Evolutionary conservation across 2,888 invertebrate species (phyloP), one percentile per base, ranked within the genome.

Genomic region (Tetramorium bicarinatum): DNA sequence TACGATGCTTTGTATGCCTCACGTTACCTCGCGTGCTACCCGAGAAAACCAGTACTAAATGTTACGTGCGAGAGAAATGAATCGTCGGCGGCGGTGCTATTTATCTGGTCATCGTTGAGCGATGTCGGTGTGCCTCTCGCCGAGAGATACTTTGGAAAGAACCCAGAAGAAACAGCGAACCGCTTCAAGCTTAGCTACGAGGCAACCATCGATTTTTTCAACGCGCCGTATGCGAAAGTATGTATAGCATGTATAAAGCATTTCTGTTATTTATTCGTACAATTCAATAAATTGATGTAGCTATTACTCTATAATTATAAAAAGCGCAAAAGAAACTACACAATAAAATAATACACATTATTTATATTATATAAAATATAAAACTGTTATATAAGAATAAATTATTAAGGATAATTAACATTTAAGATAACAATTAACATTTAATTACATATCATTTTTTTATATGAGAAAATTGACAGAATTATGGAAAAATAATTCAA

Each of bases 121-220:
- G 38, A 80, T 38, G 56, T 44, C 61, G 49, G 77, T 71, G 71
- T 61, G 1, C n/a, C 29, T 75, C 18, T 62, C n/a, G 47, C 79
- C 61, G 67, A 79, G 38, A 61, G 38, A 59, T 71, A 56, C 29
- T 69, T 69, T n/a, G 21, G 18, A 3, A 25, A 49, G 11, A 44
- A 49, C 38, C 18, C 13, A 52, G 21, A 59, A 71, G 34, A 79
- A 79, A 44, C 47, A 59, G 71, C 15, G 8, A 47, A 71, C 13
- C 34, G 8, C 13, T 18, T 21, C 41, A 56, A 15, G 9, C 18
- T 71, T 44, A 59, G 71, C 34, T 59, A n/a, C 47, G 15, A 44
- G 25, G 47, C 13, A 67, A 67, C 79, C 56, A 90, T 88, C 75
- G 83, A 89, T 89, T 89, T 87, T 85, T 84, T 77, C 64, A 74